Evolutionary conservation across 2,797 vertebrate genomes (phyloP).

Genomic region (Halcyon leucocephala): DNA sequence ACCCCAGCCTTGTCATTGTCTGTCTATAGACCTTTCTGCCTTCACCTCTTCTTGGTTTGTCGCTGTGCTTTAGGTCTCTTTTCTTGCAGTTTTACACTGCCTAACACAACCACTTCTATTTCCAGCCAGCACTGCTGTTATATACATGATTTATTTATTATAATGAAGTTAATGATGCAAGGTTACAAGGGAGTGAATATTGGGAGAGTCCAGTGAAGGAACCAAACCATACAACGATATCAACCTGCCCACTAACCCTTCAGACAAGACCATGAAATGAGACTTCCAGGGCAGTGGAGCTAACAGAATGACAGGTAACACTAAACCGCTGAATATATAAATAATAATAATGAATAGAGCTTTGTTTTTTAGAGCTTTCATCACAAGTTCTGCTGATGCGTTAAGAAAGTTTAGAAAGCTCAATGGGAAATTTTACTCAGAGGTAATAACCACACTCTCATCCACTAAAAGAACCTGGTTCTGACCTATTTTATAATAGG

Average conservation of each 20-base stretch:
- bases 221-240: not conserved
- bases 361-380: slow-evolving; percentile 1
- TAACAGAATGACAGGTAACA: not conserved
- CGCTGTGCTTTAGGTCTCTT: not conserved
- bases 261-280: not conserved
- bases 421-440: slow-evolving; percentile 39
- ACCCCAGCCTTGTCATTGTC: not conserved
- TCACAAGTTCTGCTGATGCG: slow-evolving; percentile 46
- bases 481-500: slow-evolving; percentile 60
- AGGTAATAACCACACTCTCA: not conserved
- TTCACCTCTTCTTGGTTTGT: not conserved
- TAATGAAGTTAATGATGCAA: not conserved
- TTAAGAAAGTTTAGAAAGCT: slow-evolving; percentile 31
- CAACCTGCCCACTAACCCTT: not conserved
- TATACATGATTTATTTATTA: not conserved
- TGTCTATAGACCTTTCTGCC: not conserved
- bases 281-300: not conserved
- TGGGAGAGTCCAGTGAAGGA: not conserved
- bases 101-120: not conserved
- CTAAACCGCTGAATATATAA: not conserved
- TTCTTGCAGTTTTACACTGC: not conserved
- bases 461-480: not conserved
- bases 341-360: not conserved
- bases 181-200: not conserved
- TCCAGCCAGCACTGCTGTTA: not conserved